Percentiles rank a stretch among this genome's conserved stretches.
phyloP scores from a whole-genome alignment of 2,888 invertebrate species.

The Eustalomyia histrio region DNA sequence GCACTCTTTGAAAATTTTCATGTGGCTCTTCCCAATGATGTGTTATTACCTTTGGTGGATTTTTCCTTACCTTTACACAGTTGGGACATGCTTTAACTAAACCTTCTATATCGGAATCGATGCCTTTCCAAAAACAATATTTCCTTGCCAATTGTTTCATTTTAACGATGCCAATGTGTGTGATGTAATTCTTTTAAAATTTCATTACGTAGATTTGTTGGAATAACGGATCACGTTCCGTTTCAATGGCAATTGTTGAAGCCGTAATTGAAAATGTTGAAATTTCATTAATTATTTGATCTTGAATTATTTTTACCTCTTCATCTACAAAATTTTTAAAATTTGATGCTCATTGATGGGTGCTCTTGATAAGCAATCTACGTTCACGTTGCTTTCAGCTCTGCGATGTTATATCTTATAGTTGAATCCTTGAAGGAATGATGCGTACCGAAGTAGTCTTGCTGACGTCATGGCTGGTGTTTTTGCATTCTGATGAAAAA shows the following conservation, averaged over 20 bases:
- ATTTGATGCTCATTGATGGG: constrained; percentile 47
- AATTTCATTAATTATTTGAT: no score
- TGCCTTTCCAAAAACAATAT: constrained; percentile 69
- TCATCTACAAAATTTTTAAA: constrained; percentile 39
- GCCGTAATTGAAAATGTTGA: constrained; percentile 8
- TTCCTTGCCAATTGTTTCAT: no score
- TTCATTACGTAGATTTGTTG: constrained; percentile 41
- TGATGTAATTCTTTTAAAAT: constrained; percentile 66
- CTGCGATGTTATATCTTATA: not conserved
- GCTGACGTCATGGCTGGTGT: no score
- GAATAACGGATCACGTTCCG: constrained; percentile 61
- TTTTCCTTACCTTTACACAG: constrained; percentile 57
- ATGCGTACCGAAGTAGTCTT: no score
- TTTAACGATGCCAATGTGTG: constrained; percentile 69
- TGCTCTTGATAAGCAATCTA: constrained; percentile 56
- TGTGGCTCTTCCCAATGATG: constrained; percentile 26
- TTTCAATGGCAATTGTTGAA: constrained; percentile 51
- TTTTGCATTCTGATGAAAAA: no score
- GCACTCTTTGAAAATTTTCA: no score
- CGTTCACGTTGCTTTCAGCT: constrained; percentile 45
- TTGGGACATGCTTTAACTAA: constrained; percentile 63
- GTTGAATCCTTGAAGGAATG: constrained; percentile 37
- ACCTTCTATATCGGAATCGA: constrained; percentile 70
- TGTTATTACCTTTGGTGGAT: constrained; percentile 25
- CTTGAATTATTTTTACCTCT: constrained; percentile 39